Conservation (phyloP, 2,888 invertebrate genomes). For the Caenorhabditis sinica region DNA sequence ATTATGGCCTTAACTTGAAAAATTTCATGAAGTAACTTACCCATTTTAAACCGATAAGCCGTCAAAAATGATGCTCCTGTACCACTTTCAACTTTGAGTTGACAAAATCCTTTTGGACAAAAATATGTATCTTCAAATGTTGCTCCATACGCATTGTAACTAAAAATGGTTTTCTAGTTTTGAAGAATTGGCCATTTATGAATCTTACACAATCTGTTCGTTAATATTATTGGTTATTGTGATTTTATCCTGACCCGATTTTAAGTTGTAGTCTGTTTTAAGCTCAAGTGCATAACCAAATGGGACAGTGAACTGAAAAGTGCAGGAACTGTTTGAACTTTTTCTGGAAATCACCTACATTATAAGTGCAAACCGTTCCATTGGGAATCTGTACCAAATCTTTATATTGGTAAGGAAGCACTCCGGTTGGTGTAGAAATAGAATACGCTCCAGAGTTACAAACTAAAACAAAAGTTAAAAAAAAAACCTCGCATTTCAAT, state of each 20-base stretch:
- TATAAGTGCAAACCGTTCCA: not conserved
- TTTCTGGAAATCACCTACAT: not conserved
- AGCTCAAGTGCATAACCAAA: slow-evolving; percentile 7
- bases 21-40: not conserved
- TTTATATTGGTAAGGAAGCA: slow-evolving; percentile 5
- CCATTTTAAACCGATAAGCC: not conserved
- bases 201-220: not conserved
- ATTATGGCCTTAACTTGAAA: no score
- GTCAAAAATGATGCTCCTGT: slow-evolving; percentile 8
- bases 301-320: slow-evolving; percentile 2
- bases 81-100: slow-evolving; percentile 2
- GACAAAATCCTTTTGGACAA: slow-evolving; percentile 8
- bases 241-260: not conserved
- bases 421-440: not conserved
- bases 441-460: not conserved
- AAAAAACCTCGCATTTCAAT: no score
- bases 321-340: not conserved
- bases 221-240: not conserved
- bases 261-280: not conserved
- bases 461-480: not conserved
- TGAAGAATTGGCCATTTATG: no score
- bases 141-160: slow-evolving; percentile 5
- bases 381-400: not conserved
- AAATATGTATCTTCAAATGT: not conserved
- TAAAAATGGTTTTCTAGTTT: not conserved